Evolutionary conservation across 2,113 vertebrate genomes (phyloP), one percentile per base, ranked within the genome.

Genomic region (Pavo muticus): DNA sequence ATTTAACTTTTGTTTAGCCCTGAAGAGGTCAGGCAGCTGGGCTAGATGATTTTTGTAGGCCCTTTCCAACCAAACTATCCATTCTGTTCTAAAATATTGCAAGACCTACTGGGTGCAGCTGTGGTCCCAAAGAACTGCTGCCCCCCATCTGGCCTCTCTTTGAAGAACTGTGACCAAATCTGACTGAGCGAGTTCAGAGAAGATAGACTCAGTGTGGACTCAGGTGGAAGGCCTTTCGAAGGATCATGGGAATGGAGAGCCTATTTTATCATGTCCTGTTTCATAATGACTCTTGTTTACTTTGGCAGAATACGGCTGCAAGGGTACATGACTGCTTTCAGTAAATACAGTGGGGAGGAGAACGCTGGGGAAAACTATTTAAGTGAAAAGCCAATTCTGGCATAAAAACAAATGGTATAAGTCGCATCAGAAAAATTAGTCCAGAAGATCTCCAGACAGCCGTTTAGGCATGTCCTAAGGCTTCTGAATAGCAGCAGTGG

Each of bases 271-370:
- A 94, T 40, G 60, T 74, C 83, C 69, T 80, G 61, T 96, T 96
- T 96, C 90, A 74, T 93, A 91, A 93, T 0, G 9, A 88, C 14
- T 50, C 85, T 88, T 93, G 92, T 88, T 96, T 95, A 93, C 88
- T 70, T 83, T 94, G 90, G 88, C 86, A 90, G 76, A 88, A 93
- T 57, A 60, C 29, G 56, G 60, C 86, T 93, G 72, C 56, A 81
- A 94, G 72, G 60, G 76, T 94, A 93, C 72, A 90, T 45, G 56
- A 85, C 71, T 88, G 69, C 64, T 92, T 94, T 90, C 92, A 88
- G 93, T 88, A 94, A 94, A 94, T 93, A 92, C 69, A 69, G 47
- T 25, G 83, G 21, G 72, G 72, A 91, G 32, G 14, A 42, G 80
- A 95, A 77, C 56, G 18, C 76, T 74, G 35, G 86, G 79, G 56